Conservation (phyloP, 2,888 invertebrate genomes). For the Drosophila eohydei region DNA sequence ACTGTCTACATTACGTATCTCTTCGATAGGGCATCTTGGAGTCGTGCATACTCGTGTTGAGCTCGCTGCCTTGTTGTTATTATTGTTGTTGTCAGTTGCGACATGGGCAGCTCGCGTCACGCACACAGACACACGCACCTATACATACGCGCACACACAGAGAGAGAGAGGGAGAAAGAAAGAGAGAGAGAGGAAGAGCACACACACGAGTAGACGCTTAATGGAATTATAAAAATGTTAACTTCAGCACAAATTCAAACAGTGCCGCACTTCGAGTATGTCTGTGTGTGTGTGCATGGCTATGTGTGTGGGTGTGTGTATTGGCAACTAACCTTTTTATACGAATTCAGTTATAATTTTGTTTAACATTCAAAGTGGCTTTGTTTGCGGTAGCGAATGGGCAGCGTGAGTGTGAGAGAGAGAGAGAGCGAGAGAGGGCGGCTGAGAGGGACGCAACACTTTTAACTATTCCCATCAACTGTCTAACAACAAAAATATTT, state of each 20-base stretch:
- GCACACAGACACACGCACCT: conserved; percentile 35
- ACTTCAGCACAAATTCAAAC: conserved; percentile 80
- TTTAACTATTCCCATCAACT: conserved; percentile 57
- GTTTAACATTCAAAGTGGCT: conserved; percentile 78
- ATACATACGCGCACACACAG: conserved; percentile 16
- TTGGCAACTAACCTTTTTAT: conserved; percentile 74
- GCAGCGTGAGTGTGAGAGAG: neutral
- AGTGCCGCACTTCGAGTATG: conserved; percentile 48
- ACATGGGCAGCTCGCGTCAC: conserved; percentile 66
- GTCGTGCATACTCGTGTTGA: neutral
- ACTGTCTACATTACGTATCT: no score
- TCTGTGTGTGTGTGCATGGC: conserved; percentile 15
- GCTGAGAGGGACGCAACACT: conserved; percentile 30
- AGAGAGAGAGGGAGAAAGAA: conserved; percentile 13
- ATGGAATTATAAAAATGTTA: conserved; percentile 81
- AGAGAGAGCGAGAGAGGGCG: neutral
- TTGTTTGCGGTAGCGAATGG: conserved; percentile 49
- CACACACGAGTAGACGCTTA: conserved; percentile 64
- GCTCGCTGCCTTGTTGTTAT: conserved; percentile 10
- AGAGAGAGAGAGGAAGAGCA: conserved; percentile 15
- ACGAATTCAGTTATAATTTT: conserved; percentile 76
- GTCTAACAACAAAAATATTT: conserved; percentile 61
- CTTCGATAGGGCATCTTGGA: neutral
- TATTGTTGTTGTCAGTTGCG: conserved; percentile 62
- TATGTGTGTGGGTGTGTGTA: conserved; percentile 26